phyloP scores from a whole-genome alignment of 2,113 vertebrate genomes.

The Butorides virescens region DNA sequence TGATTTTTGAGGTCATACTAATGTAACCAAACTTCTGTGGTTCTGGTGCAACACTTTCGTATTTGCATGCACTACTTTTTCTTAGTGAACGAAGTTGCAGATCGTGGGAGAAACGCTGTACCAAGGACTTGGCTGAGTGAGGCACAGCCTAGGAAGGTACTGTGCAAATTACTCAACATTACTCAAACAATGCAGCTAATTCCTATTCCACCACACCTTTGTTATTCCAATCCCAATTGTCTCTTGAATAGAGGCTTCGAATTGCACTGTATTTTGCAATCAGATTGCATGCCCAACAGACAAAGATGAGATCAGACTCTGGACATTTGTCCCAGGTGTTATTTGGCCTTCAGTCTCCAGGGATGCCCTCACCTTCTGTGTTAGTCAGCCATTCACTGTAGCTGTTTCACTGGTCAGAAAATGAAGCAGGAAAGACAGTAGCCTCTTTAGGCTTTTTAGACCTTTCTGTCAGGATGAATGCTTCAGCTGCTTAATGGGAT shows the following conservation, averaged over 20 bases:
- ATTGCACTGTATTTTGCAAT: constrained; percentile 10
- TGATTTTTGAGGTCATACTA: neutral
- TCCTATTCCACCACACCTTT: constrained; percentile 39
- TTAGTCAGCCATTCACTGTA: neutral
- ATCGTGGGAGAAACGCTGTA: neutral
- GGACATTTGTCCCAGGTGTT: neutral
- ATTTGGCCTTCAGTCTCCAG: neutral
- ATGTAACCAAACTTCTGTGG: neutral
- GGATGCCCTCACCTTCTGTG: neutral
- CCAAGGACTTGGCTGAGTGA: neutral
- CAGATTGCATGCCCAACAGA: neutral
- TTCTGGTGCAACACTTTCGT: neutral
- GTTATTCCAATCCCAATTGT: constrained; percentile 3
- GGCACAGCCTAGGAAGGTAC: neutral
- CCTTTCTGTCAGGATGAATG: neutral
- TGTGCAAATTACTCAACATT: constrained; percentile 16
- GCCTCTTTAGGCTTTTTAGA: neutral
- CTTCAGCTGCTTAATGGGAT: neutral
- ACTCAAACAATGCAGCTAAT: constrained; percentile 24
- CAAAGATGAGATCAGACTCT: constrained; percentile 1
- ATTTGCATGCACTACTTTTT: neutral
- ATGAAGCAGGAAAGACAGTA: neutral
- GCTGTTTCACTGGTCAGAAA: neutral
- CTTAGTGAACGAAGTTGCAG: neutral
- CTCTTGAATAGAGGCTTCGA: constrained; percentile 14